Percentiles rank a stretch among this genome's conserved stretches.
These are phyloP conservation scores for Staurois parvus DNA, from an alignment of 2,797 vertebrate species.

Conservation along the genomic window DNA sequence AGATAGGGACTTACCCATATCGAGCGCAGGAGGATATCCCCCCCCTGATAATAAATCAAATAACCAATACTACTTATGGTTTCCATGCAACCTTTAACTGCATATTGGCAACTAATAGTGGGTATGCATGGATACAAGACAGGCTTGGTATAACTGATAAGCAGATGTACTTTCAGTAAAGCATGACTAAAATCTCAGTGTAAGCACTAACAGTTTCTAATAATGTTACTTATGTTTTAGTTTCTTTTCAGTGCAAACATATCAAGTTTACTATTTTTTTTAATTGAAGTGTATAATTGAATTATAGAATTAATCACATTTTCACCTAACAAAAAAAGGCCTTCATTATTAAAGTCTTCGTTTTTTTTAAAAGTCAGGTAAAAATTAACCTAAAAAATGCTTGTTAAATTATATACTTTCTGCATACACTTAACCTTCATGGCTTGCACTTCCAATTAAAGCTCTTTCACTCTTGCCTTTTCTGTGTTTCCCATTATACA, in stretches of 20 bases:
- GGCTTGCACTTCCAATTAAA: conserved; percentile 41
- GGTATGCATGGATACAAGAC: no score
- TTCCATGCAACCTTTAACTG: no score
- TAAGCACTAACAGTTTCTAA: not conserved
- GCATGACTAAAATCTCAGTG: not conserved
- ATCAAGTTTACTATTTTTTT: not conserved
- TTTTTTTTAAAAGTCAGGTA: not conserved
- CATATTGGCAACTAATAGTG: no score
- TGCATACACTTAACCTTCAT: conserved; percentile 39
- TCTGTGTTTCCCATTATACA: conserved; percentile 25
- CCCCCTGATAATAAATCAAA: no score
- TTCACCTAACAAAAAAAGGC: not conserved
- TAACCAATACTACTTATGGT: no score
- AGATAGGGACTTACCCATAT: no score
- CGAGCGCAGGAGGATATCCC: no score
- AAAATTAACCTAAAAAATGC: conserved; percentile 27
- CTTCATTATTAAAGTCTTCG: not conserved
- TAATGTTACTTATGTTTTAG: not conserved
- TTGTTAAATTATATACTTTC: conserved; percentile 31
- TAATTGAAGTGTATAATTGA: conserved; percentile 13
- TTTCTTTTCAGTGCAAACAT: not conserved
- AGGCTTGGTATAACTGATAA: no score
- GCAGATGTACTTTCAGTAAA: no score
- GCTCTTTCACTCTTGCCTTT: conserved; percentile 25
- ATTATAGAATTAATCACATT: conserved; percentile 7